These are phyloP conservation scores for Chauna torquata DNA, from an alignment of 2,113 vertebrate genomes.

Conservation along the genomic window DNA sequence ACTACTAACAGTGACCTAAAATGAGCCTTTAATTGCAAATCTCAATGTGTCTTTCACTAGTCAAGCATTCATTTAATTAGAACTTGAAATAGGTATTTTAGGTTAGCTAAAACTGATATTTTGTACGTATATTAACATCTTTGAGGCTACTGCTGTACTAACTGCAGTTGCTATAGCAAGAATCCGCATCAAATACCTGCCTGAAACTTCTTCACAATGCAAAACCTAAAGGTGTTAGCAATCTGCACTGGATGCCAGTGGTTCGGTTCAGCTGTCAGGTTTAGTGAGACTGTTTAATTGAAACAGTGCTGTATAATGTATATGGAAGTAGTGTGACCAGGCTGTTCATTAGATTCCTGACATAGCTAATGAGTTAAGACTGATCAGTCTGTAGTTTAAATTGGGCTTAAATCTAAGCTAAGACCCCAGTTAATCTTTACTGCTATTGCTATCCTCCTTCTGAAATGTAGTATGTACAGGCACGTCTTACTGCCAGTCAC, in stretches of 20 bases:
- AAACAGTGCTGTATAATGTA: not conserved
- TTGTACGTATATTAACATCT: not conserved
- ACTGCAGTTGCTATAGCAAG: not conserved
- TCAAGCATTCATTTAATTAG: not conserved
- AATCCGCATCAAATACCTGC: not conserved
- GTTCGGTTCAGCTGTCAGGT: not conserved
- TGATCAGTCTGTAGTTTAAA: not conserved
- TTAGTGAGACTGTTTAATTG: not conserved
- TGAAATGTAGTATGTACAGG: not conserved
- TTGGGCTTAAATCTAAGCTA: not conserved
- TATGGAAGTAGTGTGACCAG: not conserved
- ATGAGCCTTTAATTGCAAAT: not conserved
- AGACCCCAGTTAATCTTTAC: not conserved
- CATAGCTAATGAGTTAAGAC: not conserved
- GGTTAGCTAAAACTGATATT: not conserved
- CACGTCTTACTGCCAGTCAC: not conserved
- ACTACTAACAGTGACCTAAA: not conserved
- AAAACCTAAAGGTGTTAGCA: not conserved
- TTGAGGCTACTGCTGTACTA: not conserved
- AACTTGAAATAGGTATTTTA: not conserved
- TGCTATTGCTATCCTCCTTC: not conserved
- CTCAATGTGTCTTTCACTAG: not conserved
- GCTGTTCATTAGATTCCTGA: not conserved
- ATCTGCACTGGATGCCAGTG: not conserved
- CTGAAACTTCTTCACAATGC: not conserved